Evolutionary conservation across 2,888 invertebrate genomes (phyloP), one percentile per base, ranked within the genome.

Genomic region (Nineta flava): DNA sequence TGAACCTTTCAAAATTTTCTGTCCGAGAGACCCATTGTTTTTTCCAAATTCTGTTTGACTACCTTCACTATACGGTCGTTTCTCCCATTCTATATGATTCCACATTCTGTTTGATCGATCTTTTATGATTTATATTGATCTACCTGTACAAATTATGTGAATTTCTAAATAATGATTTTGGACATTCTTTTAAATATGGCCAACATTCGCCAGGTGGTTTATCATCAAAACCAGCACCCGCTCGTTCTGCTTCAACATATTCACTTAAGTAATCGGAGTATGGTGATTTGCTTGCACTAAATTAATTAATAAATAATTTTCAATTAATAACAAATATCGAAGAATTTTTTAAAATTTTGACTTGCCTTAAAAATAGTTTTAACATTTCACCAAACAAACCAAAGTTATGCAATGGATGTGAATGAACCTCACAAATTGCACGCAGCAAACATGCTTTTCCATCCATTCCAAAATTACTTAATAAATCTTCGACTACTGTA

Each of bases 391-490:
- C 90, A 42, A 88, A 64, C 47, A 90, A 75, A 5, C 90, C 90
- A 57, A 83, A 87, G 58, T 84, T 83, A 46, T 74, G 75, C 53
- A 87, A 65, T 1, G 83, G 81, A 60, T 84, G 79, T 0, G 90
- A 83, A 59, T 90, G 87, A 41, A 88, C 81, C 66, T 90, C 90
- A 59, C 90, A 90, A 53, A 90, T 88, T 1, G 87, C 85, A 54
- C 90, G 71, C 46, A 90, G 66, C 1, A 90, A 65, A 60, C 90
- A 90, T 3, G 87, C 87, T 59, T 79, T 84, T 19, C 90, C 90
- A 55, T 87, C 77, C 68, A 88, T 67, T 1, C 88, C 88, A 54
- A 90, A 83, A 57, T 83, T 87, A 42, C 80, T 75, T 48, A 90
- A 65, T 62, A 90, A 75, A 59, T 88, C 87, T 62, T 88, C 88